A percentile compares a stretch with the other conserved stretches of the same genome.
Conservation (phyloP, 2,888 invertebrate species). For the Nectonema munidae region DNA sequence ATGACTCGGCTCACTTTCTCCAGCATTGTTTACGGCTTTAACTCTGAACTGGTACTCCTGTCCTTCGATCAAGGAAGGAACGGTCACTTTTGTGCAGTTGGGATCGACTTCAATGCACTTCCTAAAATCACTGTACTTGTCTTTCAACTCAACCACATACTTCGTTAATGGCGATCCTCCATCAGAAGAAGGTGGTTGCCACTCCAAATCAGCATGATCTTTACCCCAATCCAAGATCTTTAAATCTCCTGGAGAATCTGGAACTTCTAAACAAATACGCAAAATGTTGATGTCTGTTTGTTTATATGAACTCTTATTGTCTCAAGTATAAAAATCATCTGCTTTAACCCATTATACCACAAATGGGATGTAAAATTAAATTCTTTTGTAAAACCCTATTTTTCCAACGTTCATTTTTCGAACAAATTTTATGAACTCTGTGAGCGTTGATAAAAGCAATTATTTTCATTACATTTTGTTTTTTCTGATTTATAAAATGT, state of each 20-base stretch:
- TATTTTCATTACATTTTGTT: too few species aligned
- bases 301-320: too few species aligned
- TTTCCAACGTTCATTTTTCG: too few species aligned
- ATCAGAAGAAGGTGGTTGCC: slow-evolving; percentile 66
- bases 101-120: slow-evolving; percentile 20
- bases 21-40: slow-evolving; percentile 63
- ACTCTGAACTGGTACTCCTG: slow-evolving; percentile 49
- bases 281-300: too few species aligned
- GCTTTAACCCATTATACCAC: too few species aligned
- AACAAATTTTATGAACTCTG: too few species aligned
- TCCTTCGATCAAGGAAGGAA: slow-evolving; percentile 19
- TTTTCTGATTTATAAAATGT: too few species aligned
- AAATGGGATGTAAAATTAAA: too few species aligned
- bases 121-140: slow-evolving; percentile 22
- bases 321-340: too few species aligned
- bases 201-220: slow-evolving; percentile 71
- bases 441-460: too few species aligned
- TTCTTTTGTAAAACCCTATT: too few species aligned
- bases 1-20: slow-evolving; percentile 56
- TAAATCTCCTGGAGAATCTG: slow-evolving; percentile 21
- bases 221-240: slow-evolving; percentile 61
- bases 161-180: slow-evolving; percentile 49
- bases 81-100: slow-evolving; percentile 18
- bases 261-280: not conserved
- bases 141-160: slow-evolving; percentile 22